Percentiles rank a stretch among this genome's conserved stretches.
These are phyloP conservation scores for Ephialtes manifestator DNA, from an alignment of 2,888 invertebrate species.

Conservation along the genomic window DNA sequence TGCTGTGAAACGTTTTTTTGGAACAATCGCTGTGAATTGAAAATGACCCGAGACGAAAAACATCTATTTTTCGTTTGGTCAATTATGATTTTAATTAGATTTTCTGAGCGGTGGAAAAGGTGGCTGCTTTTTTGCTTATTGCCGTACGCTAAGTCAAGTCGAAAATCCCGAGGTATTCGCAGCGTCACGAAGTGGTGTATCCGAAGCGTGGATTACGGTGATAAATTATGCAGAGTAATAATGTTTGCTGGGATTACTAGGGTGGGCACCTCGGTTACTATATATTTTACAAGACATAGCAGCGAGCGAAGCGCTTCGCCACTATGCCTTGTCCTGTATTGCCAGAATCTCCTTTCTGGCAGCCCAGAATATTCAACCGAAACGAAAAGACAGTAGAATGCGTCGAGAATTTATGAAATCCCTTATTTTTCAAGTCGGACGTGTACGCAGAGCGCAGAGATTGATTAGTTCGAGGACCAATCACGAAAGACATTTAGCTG, in stretches of 20 bases:
- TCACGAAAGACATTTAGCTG: no score
- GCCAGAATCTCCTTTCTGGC: no score
- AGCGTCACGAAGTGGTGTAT: constrained; percentile 55
- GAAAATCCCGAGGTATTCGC: neutral
- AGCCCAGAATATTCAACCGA: neutral
- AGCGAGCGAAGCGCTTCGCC: neutral
- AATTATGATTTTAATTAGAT: no score
- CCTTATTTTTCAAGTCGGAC: neutral
- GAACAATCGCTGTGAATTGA: no score
- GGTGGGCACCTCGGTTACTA: constrained; percentile 64
- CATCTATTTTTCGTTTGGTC: no score
- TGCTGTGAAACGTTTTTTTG: no score
- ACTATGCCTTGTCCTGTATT: neutral
- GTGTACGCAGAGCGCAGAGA: no score
- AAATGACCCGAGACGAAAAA: no score
- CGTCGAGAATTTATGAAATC: neutral
- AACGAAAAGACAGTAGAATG: neutral
- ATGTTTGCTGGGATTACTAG: constrained; percentile 69
- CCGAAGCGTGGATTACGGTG: constrained; percentile 67
- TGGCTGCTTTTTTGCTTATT: neutral
- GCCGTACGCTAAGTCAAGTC: neutral
- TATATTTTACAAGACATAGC: constrained; percentile 49
- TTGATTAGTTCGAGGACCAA: no score
- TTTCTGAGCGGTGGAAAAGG: no score
- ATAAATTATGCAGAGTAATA: constrained; percentile 71